Evolutionary conservation across 2,797 vertebrate genomes (phyloP), one percentile per base, ranked within the genome.

Genomic region (Astyanax mexicanus): DNA sequence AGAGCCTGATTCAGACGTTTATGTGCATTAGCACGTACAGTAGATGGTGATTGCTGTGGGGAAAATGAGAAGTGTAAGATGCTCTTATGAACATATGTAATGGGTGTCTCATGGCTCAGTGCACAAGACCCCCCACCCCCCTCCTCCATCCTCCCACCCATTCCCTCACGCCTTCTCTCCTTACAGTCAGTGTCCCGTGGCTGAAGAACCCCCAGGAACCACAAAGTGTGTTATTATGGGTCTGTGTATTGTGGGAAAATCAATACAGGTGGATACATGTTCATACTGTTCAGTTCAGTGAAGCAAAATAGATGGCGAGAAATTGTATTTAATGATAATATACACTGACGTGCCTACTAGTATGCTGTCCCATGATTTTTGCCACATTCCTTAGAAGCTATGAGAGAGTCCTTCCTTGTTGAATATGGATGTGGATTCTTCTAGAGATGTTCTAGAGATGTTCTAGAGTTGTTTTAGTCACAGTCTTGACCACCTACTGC

Each of bases 1-100:
- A 81, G 23, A 81, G 83, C 88, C 82, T 86, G 79, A 90, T 91
- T 92, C 88, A 83, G 85, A 89, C 89, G 86, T 32, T n/a, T 32
- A 32, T 32, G 29, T 83, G 85, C 86, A 91, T 90, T 84, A 89
- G 72, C 47, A 51, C 42, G 21, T 80, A 76, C n/a, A 80, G 21
- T 80, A 75, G 21, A 79, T 77, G 81, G 75, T 55, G 21, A 42
- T 6, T 7, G 35, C 5, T 6, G n/a, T n/a, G 13, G 9, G 15
- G 45, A 57, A 17, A 51, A 52, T 74, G 70, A 29, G 23, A 64
- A 25, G 37, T 61, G 17, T 11, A 27, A 15, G 69, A 49, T 38
- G 49, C 60, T 32, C 32, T 32, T 2, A 32, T 55, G 11, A 25
- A 3, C 19, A 55, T 19, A 21, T 64, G 62, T 40, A 62, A 19